A percentile compares a stretch with the other conserved stretches of the same genome.
phyloP scores from a whole-genome alignment of 2,113 vertebrate genomes.

The Thalassarche chlororhynchos region DNA sequence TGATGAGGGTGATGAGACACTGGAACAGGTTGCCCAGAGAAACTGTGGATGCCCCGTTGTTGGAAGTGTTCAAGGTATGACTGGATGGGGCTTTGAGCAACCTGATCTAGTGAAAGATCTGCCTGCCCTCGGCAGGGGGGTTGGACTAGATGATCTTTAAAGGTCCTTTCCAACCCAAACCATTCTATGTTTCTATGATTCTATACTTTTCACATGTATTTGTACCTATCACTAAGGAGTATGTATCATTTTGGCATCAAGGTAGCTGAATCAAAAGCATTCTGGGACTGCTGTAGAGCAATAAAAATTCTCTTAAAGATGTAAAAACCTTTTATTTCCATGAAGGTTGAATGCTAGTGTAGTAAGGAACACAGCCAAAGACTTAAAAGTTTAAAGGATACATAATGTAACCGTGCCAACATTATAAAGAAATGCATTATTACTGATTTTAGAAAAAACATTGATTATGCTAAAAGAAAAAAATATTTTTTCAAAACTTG shows the following conservation, averaged over 20 bases:
- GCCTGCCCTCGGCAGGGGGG: fast-evolving
- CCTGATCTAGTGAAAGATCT: neutral
- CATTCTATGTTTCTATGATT: neutral
- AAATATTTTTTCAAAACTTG: neutral
- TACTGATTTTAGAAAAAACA: neutral
- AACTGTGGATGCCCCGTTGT: neutral
- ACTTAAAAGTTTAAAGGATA: neutral
- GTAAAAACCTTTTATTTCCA: neutral
- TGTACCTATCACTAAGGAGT: neutral
- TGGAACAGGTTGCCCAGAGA: neutral
- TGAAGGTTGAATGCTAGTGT: neutral
- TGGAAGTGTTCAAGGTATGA: neutral
- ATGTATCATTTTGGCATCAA: neutral
- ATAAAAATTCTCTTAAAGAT: neutral
- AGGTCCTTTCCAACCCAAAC: neutral
- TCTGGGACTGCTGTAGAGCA: neutral
- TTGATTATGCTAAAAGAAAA: neutral
- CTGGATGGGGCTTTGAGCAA: neutral
- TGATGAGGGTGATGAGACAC: neutral
- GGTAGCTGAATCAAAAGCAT: neutral
- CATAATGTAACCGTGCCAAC: neutral
- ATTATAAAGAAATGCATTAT: neutral
- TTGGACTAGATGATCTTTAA: neutral
- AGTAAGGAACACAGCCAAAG: neutral
- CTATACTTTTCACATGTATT: neutral